Conservation (phyloP, 2,113 vertebrate species). For the Argyrosomus japonicus region DNA sequence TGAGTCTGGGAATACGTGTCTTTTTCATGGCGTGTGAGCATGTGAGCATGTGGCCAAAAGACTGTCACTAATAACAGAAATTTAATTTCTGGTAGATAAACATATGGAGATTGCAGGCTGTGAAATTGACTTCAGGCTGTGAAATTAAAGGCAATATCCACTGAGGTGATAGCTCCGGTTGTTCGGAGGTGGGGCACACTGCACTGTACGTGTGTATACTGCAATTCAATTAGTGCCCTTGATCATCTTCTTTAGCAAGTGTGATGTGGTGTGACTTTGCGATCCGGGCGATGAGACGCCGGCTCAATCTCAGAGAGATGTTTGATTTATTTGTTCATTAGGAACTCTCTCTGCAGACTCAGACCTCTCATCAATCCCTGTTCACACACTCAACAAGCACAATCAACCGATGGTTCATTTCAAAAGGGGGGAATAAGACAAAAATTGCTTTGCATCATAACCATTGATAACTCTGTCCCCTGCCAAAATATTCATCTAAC, state of each 20-base stretch:
- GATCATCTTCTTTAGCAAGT: constrained; percentile 78
- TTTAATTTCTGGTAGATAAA: constrained; percentile 77
- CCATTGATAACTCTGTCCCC: constrained; percentile 58
- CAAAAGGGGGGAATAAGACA: constrained; percentile 49
- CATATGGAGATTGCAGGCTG: constrained; percentile 78
- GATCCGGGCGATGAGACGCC: constrained; percentile 32
- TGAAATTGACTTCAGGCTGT: constrained; percentile 82
- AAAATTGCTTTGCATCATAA: constrained; percentile 59
- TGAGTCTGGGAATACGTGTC: constrained; percentile 17
- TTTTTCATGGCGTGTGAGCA: constrained; percentile 34
- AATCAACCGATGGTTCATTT: constrained; percentile 60
- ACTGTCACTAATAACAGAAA: constrained; percentile 76
- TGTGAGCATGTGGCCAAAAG: constrained; percentile 72
- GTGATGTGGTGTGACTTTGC: constrained; percentile 72
- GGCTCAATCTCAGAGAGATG: constrained; percentile 62
- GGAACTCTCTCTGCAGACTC: constrained; percentile 59
- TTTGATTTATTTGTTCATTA: constrained; percentile 83
- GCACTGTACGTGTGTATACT: constrained; percentile 54
- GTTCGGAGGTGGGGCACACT: constrained; percentile 62
- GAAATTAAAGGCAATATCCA: constrained; percentile 77
- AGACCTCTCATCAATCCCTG: constrained; percentile 76
- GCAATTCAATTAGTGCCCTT: constrained; percentile 81
- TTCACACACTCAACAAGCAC: constrained; percentile 70
- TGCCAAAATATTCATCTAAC: constrained; percentile 64
- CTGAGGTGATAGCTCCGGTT: constrained; percentile 72